Percentiles rank a stretch among this genome's conserved stretches.
phyloP scores from a whole-genome alignment of 2,888 invertebrate genomes.

The Dichetophora obliterata region DNA sequence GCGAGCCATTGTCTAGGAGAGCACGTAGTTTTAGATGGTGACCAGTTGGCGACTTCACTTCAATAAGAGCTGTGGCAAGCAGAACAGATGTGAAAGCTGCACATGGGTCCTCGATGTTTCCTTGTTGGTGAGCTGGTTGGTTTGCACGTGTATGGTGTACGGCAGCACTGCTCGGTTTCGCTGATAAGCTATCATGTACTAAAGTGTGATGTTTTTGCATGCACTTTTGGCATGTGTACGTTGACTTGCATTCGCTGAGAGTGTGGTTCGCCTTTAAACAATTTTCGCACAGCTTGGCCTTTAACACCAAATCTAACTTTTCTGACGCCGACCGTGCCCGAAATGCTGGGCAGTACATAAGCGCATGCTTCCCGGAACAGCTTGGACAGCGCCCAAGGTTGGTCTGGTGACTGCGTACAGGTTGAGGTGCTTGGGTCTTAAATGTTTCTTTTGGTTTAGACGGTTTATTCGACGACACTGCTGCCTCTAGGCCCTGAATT shows the following conservation, averaged over 20 bases:
- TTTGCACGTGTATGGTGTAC: neutral
- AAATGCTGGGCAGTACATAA: constrained; percentile 39
- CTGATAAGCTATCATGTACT: neutral
- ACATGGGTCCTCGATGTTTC: neutral
- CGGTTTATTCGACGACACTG: too few species aligned
- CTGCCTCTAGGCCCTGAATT: too few species aligned
- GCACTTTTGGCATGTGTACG: constrained; percentile 30
- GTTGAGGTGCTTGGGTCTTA: neutral
- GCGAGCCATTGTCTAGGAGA: constrained; percentile 40
- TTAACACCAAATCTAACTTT: constrained; percentile 27
- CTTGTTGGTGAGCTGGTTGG: neutral
- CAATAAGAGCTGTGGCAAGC: neutral
- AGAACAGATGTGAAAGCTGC: neutral
- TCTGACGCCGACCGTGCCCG: constrained; percentile 9
- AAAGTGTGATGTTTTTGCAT: constrained; percentile 17
- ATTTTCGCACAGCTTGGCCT: constrained; percentile 39
- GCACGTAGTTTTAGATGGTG: constrained; percentile 28
- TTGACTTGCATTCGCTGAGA: constrained; percentile 22
- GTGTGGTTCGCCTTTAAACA: constrained; percentile 39
- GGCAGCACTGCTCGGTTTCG: neutral
- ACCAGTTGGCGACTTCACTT: constrained; percentile 5
- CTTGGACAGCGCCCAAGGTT: constrained; percentile 33
- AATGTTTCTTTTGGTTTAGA: neutral
- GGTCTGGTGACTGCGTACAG: constrained; percentile 35
- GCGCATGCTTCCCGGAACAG: constrained; percentile 38